Evolutionary conservation across 1,140 invertebrate species (phyloP).

Genomic region (Mylabris phalerata): DNA sequence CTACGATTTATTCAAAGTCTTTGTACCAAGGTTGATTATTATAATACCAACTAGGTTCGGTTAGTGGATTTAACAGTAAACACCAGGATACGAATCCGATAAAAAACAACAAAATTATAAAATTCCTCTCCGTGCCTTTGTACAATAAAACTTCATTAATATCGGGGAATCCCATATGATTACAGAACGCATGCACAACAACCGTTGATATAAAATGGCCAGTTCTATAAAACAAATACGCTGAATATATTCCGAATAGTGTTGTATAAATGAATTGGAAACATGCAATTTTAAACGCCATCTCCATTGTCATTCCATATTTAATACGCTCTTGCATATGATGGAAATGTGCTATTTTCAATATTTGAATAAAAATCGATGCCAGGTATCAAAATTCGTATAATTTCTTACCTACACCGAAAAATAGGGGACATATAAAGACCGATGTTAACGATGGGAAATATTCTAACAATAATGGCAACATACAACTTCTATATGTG

Average conservation of each 20-base stretch:
- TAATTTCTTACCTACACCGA: constrained; percentile 68
- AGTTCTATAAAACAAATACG: constrained; percentile 76
- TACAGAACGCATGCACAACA: constrained; percentile 87
- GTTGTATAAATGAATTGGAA: constrained; percentile 90
- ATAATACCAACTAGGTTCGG: constrained; percentile 66
- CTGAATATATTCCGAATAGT: constrained; percentile 88
- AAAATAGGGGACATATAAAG: constrained; percentile 83
- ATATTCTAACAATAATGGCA: constrained; percentile 80
- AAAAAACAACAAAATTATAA: constrained; percentile 61
- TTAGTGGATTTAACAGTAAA: constrained; percentile 67
- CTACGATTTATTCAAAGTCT: not conserved
- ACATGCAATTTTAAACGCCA: constrained; percentile 64
- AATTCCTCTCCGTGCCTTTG: constrained; percentile 54
- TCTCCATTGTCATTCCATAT: constrained; percentile 58
- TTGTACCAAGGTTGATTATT: constrained; percentile 50
- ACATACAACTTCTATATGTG: constrained; percentile 83
- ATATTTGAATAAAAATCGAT: not conserved
- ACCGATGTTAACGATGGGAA: constrained; percentile 68
- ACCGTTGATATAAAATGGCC: constrained; percentile 86
- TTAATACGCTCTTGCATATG: constrained; percentile 77
- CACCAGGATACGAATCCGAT: constrained; percentile 73
- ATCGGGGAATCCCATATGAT: constrained; percentile 93
- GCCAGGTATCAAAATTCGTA: not conserved
- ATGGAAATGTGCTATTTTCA: constrained; percentile 75
- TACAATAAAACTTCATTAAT: constrained; percentile 68